Conservation (phyloP, 1,140 invertebrate genomes). For the Conus betulinus region DNA sequence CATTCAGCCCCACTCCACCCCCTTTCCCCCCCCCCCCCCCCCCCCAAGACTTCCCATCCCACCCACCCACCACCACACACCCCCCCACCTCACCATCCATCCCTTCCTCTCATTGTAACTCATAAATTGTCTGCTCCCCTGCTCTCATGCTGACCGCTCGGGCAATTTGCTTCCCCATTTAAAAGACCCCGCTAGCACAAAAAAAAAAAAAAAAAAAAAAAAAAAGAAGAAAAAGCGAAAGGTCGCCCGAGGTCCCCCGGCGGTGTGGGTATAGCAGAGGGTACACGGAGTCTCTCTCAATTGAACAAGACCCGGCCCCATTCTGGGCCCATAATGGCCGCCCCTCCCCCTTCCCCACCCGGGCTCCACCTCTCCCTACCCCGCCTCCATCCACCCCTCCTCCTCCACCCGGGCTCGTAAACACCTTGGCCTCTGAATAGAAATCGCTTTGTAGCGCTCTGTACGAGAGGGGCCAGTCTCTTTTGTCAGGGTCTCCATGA, state of each 20-base stretch:
- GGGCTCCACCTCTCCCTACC: no score
- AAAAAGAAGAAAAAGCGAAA: conserved; percentile 6
- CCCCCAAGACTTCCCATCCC: neutral
- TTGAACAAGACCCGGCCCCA: neutral
- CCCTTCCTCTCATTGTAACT: neutral
- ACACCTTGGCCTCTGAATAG: conserved; percentile 6
- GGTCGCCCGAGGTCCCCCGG: neutral
- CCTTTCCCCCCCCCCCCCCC: no score
- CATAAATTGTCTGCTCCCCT: conserved; percentile 5
- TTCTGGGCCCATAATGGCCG: neutral
- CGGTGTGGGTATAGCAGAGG: neutral
- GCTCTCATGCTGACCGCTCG: conserved; percentile 23
- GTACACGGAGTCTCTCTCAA: neutral
- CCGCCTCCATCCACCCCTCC: no score
- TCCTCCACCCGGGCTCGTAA: neutral
- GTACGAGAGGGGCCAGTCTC: neutral
- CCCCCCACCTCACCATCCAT: neutral
- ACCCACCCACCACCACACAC: neutral
- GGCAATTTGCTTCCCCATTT: conserved; percentile 34
- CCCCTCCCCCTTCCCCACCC: no score
- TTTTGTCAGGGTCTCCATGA: neutral
- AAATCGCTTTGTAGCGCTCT: conserved; percentile 15
- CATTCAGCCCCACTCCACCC: neutral
- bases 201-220: no score
- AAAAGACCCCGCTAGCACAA: neutral